Conservation (phyloP, 2,888 invertebrate genomes). For the Cistogaster globosa region DNA sequence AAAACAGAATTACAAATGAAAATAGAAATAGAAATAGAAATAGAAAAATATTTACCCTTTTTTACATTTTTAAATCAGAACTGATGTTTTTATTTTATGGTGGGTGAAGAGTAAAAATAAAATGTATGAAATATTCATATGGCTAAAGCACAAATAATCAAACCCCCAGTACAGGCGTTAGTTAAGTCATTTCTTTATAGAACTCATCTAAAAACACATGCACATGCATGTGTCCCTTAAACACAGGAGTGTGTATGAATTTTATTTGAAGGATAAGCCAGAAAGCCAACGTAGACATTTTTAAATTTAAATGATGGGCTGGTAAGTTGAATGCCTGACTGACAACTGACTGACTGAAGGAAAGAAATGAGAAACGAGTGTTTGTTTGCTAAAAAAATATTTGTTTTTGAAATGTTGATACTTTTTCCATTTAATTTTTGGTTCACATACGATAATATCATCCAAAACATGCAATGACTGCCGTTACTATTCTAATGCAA, state of each 20-base stretch:
- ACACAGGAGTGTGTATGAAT: neutral
- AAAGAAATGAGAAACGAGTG: neutral
- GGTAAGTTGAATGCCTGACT: neutral
- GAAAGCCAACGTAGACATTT: slow-evolving; percentile 6
- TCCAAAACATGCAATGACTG: slow-evolving; percentile 24
- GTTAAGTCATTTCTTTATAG: slow-evolving; percentile 2
- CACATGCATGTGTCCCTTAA: neutral
- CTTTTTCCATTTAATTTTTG: slow-evolving; percentile 27
- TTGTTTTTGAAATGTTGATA: slow-evolving; percentile 35
- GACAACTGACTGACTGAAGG: slow-evolving; percentile 15
- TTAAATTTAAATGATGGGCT: slow-evolving; percentile 26
- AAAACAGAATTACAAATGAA: slow-evolving; percentile 54
- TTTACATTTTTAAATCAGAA: slow-evolving; percentile 25
- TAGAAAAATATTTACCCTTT: neutral
- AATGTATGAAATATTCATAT: neutral
- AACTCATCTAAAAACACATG: neutral
- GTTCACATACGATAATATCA: slow-evolving; percentile 24
- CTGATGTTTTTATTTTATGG: slow-evolving; percentile 9
- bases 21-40: slow-evolving; percentile 24
- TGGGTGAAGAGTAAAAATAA: neutral
- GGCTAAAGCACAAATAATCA: too few species aligned
- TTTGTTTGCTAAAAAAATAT: slow-evolving; percentile 23
- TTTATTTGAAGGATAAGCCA: slow-evolving; percentile 2
- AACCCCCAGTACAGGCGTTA: neutral
- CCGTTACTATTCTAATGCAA: neutral